These are phyloP conservation scores for Brevimyrus niger DNA, from an alignment of 2,113 vertebrate genomes.

Conservation along the genomic window DNA sequence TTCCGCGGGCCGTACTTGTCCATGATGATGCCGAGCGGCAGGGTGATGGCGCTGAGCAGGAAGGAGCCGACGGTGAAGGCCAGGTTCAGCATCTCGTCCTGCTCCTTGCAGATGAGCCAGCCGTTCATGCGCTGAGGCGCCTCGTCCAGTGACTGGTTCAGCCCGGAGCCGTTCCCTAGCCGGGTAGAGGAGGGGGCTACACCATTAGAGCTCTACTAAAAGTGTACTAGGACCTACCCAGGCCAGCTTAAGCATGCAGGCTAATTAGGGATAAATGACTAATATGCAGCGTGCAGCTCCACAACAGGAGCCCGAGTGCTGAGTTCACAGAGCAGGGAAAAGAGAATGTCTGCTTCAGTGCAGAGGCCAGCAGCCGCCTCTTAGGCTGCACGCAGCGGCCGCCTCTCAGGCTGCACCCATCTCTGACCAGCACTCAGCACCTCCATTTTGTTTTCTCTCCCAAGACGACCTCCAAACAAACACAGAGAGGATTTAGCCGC, in stretches of 20 bases:
- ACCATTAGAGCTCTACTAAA: not conserved
- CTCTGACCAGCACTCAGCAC: too few relatives aligned
- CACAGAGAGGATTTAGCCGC: not conserved
- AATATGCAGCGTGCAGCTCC: not conserved
- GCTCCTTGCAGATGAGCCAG: slow-evolving; percentile 88
- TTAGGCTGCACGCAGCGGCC: not conserved
- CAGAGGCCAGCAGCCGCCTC: not conserved
- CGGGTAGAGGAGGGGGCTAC: not conserved
- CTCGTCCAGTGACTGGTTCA: slow-evolving; percentile 13
- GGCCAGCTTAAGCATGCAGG: not conserved
- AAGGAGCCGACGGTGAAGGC: slow-evolving; percentile 97
- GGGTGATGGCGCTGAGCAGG: slow-evolving; percentile 88
- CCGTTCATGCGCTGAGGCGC: slow-evolving; percentile 57
- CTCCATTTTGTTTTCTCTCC: not conserved
- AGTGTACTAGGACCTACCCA: not conserved
- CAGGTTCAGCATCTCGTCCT: slow-evolving; percentile 94
- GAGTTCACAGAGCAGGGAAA: not conserved
- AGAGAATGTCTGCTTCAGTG: not conserved
- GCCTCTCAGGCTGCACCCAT: not conserved
- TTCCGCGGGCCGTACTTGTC: slow-evolving; percentile 94
- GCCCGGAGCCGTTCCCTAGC: not conserved
- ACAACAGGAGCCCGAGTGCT: not conserved
- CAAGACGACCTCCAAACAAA: not conserved
- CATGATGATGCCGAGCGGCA: slow-evolving; percentile 96
- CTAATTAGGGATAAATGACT: not conserved